phyloP scores from a whole-genome alignment of 2,888 invertebrate species.

The Sinelater perroti region DNA sequence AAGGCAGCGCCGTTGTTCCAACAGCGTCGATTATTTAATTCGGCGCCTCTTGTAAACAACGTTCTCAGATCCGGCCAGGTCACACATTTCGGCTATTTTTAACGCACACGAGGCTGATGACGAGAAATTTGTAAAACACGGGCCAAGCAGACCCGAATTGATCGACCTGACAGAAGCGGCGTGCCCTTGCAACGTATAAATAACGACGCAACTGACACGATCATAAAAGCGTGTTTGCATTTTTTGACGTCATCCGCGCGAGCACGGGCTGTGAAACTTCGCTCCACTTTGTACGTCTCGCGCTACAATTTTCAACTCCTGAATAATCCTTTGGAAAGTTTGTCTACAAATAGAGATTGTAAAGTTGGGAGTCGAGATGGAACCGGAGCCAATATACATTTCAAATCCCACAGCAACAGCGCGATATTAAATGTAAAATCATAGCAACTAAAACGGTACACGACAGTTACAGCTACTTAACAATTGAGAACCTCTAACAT shows the following conservation, averaged over 20 bases:
- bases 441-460: too few species aligned
- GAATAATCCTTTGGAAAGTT: too few species aligned
- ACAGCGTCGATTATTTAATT: constrained; percentile 6
- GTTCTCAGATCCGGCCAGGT: background rate
- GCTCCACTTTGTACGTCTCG: too few species aligned
- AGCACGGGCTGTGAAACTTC: too few species aligned
- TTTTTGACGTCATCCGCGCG: constrained; percentile 15
- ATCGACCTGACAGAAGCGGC: constrained; percentile 1
- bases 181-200: constrained; percentile 10
- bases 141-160: constrained; percentile 14
- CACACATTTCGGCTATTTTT: constrained; percentile 2
- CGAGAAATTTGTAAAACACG: constrained; percentile 12
- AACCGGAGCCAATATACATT: too few species aligned
- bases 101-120: background rate
- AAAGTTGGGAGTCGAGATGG: too few species aligned
- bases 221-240: constrained; percentile 11
- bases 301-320: too few species aligned
- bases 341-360: too few species aligned
- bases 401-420: too few species aligned
- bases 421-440: too few species aligned
- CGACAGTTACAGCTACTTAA: too few species aligned
- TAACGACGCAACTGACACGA: constrained; percentile 11
- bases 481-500: too few species aligned
- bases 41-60: constrained; percentile 3
- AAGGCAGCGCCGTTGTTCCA: background rate